A percentile compares a stretch with the other conserved stretches of the same genome.
Evolutionary conservation across 2,113 vertebrate genomes (phyloP).

Genomic region (Poeciliopsis occidentalis): DNA sequence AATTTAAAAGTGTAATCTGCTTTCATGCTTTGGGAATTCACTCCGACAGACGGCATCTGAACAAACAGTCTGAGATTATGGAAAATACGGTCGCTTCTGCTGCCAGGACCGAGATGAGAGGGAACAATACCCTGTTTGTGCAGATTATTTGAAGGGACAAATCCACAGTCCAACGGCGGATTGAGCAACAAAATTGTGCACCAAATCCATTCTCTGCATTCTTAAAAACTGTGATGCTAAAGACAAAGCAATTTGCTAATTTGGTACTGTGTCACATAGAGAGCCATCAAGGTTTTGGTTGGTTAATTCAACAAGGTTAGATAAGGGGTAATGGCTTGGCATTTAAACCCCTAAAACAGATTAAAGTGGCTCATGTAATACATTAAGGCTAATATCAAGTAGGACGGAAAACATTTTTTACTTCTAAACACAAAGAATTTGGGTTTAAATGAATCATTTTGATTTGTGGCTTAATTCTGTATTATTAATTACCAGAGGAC

Average conservation of each 20-base stretch:
- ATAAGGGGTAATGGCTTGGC: neutral
- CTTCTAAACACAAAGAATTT: neutral
- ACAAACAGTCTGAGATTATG: neutral
- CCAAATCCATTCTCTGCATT: neutral
- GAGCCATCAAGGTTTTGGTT: neutral
- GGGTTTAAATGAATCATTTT: neutral
- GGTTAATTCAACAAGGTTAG: neutral
- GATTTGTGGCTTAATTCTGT: too few species aligned
- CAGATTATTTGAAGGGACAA: neutral
- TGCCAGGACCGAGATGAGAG: slow-evolving; percentile 1
- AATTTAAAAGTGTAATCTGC: neutral
- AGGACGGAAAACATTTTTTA: neutral
- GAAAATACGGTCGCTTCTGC: neutral
- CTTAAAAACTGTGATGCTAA: neutral
- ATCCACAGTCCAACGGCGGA: neutral
- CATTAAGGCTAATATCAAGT: too few species aligned
- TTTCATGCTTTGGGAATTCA: neutral
- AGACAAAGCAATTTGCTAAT: neutral
- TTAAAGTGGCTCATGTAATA: neutral
- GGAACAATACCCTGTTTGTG: neutral
- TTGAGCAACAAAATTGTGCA: neutral
- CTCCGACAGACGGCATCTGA: neutral
- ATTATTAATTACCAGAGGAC: too few species aligned
- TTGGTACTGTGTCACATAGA: neutral
- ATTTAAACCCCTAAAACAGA: neutral